A percentile compares a stretch with the other conserved stretches of the same genome.
Conservation (phyloP, 2,113 vertebrate species). For the Stomatorhinus ivindoensis region DNA sequence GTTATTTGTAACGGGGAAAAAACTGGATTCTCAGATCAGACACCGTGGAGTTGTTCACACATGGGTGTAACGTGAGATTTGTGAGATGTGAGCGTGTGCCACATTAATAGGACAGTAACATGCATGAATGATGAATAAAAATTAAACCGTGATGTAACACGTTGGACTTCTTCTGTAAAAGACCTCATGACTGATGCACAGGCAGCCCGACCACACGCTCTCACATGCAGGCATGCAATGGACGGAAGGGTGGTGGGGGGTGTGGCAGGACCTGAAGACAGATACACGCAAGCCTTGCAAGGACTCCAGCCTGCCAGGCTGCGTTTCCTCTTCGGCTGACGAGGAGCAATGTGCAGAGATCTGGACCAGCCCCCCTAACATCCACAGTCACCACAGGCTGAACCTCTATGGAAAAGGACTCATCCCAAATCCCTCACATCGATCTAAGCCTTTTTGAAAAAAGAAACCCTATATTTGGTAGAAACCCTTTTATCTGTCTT, state of each 20-base stretch:
- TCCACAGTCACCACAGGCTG: background rate
- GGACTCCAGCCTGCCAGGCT: background rate
- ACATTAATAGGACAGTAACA: conserved; percentile 3
- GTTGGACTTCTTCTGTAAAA: background rate
- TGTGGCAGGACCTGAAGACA: background rate
- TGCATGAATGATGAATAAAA: background rate
- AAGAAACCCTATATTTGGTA: background rate
- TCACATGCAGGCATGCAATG: background rate
- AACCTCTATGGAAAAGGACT: background rate
- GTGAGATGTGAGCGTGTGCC: background rate
- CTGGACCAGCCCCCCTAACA: background rate
- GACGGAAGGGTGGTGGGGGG: background rate
- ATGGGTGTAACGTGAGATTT: background rate
- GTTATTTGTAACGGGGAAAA: background rate
- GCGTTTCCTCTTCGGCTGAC: background rate
- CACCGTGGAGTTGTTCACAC: background rate
- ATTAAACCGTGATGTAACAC: background rate
- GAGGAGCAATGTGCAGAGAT: background rate
- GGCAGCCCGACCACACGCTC: background rate
- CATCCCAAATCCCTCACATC: background rate
- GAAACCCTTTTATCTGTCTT: background rate
- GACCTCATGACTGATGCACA: background rate
- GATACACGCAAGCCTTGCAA: background rate
- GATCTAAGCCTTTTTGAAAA: background rate
- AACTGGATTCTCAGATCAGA: background rate